A percentile compares a stretch with the other conserved stretches of the same genome.
Conservation (phyloP, 2,797 vertebrate genomes). For the Phalloptychus januarius region DNA sequence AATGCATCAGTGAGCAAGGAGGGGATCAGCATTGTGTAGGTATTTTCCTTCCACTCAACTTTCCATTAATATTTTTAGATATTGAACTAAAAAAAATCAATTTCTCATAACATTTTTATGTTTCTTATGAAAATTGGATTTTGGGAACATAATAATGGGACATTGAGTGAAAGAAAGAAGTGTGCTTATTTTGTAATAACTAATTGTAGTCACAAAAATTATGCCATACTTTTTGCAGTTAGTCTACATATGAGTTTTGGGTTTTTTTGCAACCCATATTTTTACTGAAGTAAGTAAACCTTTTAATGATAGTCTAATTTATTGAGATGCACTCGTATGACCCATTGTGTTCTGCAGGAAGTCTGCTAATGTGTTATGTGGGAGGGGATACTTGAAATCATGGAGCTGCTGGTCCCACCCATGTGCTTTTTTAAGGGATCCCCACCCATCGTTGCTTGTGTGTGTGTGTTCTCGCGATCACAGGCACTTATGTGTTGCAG, state of each 20-base stretch:
- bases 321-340: constrained; percentile 5
- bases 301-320: constrained; percentile 17
- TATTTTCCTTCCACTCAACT: not conserved
- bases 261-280: not conserved
- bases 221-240: not conserved
- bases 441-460: constrained; percentile 11
- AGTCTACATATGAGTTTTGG: not conserved
- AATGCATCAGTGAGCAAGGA: not conserved
- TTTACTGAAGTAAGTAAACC: not conserved
- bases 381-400: constrained; percentile 43
- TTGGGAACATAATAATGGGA: not conserved
- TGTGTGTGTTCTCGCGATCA: constrained; percentile 2
- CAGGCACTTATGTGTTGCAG: constrained; percentile 15
- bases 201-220: not conserved
- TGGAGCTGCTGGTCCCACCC: constrained; percentile 75
- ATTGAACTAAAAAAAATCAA: not conserved
- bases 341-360: constrained; percentile 31
- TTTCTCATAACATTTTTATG: not conserved
- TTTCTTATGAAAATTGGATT: not conserved
- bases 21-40: not conserved
- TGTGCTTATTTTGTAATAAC: not conserved
- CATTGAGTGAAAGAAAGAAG: not conserved
- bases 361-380: constrained; percentile 50
- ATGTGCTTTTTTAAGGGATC: constrained; percentile 42
- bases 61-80: not conserved